Conservation (phyloP, 2,113 vertebrate species). For the Eurypyga helias region DNA sequence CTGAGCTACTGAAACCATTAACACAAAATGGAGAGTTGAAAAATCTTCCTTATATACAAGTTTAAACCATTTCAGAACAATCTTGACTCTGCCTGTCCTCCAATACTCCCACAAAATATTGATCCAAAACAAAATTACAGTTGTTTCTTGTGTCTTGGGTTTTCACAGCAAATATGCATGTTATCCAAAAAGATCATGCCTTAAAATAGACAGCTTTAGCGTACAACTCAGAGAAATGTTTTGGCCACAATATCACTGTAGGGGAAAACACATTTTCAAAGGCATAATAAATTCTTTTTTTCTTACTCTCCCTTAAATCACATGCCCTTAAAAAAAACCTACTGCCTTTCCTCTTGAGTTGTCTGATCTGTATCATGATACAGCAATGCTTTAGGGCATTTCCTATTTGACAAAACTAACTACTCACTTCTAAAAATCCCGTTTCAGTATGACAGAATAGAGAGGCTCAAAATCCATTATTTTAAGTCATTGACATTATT, state of each 20-base stretch:
- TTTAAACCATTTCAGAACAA: neutral
- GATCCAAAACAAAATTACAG: neutral
- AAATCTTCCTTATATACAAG: neutral
- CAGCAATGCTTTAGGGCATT: constrained; percentile 2
- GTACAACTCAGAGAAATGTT: neutral
- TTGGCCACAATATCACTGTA: neutral
- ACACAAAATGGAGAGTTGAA: neutral
- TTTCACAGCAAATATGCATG: constrained; percentile 4
- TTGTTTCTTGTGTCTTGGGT: neutral
- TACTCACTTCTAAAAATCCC: neutral
- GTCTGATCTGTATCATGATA: neutral
- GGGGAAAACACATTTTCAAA: constrained; percentile 5
- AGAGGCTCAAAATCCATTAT: neutral
- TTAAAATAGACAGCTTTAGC: neutral
- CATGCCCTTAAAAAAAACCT: neutral
- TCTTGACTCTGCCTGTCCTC: neutral
- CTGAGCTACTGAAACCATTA: neutral
- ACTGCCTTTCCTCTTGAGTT: neutral
- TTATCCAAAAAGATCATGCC: neutral
- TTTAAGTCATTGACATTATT: neutral
- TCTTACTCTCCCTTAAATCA: neutral
- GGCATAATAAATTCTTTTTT: neutral
- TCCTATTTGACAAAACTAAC: constrained; percentile 18
- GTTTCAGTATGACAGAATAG: neutral
- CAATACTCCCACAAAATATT: neutral